Base-by-base conservation (phyloP, 2,113 vertebrate genomes). In the Alosa alosa region DNA sequence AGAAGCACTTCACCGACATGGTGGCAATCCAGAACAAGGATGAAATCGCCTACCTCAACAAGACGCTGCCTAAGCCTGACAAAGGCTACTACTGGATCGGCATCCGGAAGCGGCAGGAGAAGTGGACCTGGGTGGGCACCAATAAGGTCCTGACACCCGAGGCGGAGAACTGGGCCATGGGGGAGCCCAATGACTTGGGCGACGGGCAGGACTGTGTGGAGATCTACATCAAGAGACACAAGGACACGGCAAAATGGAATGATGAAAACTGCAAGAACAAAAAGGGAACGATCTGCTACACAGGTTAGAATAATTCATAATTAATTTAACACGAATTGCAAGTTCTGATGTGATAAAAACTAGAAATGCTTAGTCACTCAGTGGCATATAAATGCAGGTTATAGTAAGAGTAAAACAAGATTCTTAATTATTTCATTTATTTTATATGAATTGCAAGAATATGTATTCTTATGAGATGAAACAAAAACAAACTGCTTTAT, bases 211-310 rank as follows among this genome's bases (percentile, higher is more conserved):
- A 78, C 72, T 78, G 72, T 3, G 72, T 78, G 31, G 72, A 78
- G 72, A 78, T 78, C 72, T 78, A 78, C 72, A 78, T 78, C 72
- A 78, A 78, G 72, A 78, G 72, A 39, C 0, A 36, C 10, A 78
- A 39, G 72, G 72, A 78, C 72, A 78, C 25, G 3, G 36, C 31
- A 11, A 78, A 78, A 39, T 78, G 72, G 72, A 78, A 78, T 5
- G 72, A 78, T 36, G 72, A 78, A 11, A 78, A 78, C 31, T 78
- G 72, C 4, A 15, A 6, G 3, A 78, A 78, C 1, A 39, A 5
- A 36, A 78, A 78, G 31, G 10, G 36, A 36, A 13, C 36, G 41
- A 78, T 78, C 72, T 78, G 72, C 36, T 78, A 78, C 72, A 78
- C 72, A 5, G 72, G 72, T 78, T 15, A 78, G 72, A 39, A 6